These are phyloP conservation scores for Danio tinwini DNA, from an alignment of 2,797 vertebrate genomes.

Conservation along the genomic window DNA sequence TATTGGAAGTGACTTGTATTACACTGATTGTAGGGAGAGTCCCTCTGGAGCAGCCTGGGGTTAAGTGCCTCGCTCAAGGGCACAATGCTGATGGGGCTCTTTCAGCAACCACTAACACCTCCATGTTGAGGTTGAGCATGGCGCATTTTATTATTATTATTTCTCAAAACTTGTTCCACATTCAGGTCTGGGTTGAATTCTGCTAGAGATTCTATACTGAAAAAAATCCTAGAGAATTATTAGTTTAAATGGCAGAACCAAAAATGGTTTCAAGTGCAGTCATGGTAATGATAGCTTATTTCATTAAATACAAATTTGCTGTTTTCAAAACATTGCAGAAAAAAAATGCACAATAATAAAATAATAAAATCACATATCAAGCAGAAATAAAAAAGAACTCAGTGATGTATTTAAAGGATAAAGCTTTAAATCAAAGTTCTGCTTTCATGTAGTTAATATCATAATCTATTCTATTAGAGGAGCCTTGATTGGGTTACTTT, in stretches of 20 bases:
- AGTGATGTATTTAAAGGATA: not conserved
- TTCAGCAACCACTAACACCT: constrained; percentile 13
- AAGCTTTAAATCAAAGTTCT: not conserved
- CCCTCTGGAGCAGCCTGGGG: constrained; percentile 40
- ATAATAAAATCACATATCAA: not conserved
- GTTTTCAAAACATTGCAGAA: not conserved
- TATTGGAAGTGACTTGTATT: constrained; percentile 46
- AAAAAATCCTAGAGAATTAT: not conserved
- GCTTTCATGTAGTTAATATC: too few species aligned
- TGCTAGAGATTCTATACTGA: not conserved
- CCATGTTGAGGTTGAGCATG: not conserved
- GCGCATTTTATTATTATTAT: not conserved
- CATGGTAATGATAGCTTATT: not conserved
- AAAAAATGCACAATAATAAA: not conserved
- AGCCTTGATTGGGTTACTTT: too few species aligned
- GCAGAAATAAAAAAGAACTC: not conserved
- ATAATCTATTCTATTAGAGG: too few species aligned
- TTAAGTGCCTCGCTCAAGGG: constrained; percentile 40
- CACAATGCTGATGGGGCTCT: constrained; percentile 24
- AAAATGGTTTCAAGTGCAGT: not conserved
- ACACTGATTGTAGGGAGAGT: constrained; percentile 41
- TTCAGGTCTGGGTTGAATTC: not conserved
- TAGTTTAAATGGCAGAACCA: not conserved
- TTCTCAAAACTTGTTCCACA: not conserved
- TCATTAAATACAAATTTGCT: not conserved